These are phyloP conservation scores for Dendrolimus punctatus DNA, from an alignment of 1,140 invertebrate genomes.

Conservation along the genomic window DNA sequence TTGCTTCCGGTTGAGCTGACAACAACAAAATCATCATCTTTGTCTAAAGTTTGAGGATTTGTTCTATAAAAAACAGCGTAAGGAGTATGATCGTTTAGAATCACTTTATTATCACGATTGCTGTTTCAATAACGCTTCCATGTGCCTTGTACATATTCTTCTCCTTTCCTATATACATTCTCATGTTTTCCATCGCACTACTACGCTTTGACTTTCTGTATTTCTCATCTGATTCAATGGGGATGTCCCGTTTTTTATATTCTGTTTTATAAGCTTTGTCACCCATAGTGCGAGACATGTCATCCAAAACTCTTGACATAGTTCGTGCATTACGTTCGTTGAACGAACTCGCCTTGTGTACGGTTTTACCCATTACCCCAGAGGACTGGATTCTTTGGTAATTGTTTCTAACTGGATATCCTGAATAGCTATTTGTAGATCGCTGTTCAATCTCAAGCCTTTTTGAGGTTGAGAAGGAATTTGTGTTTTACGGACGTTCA, in stretches of 20 bases:
- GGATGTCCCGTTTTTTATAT: conserved; percentile 15
- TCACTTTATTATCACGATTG: conserved; percentile 22
- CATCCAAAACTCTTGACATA: conserved; percentile 11
- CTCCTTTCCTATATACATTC: conserved; percentile 23
- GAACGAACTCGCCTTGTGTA: conserved; percentile 19
- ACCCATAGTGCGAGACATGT: conserved; percentile 11
- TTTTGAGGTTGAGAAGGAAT: conserved; percentile 20
- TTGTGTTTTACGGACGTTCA: conserved; percentile 20
- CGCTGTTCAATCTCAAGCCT: conserved; percentile 12
- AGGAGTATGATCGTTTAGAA: conserved; percentile 21
- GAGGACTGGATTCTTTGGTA: conserved; percentile 9
- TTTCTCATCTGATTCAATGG: background rate
- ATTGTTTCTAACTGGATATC: conserved; percentile 6
- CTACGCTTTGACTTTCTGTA: conserved; percentile 11
- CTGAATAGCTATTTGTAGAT: conserved; percentile 9
- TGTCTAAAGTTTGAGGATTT: conserved; percentile 23
- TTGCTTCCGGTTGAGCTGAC: conserved; percentile 8
- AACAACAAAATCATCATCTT: conserved; percentile 13
- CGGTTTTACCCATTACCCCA: conserved; percentile 19
- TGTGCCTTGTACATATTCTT: conserved; percentile 9
- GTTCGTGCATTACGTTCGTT: conserved; percentile 20
- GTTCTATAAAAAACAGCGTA: conserved; percentile 43
- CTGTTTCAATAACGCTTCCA: conserved; percentile 8
- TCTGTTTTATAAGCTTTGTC: conserved; percentile 11
- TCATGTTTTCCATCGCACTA: conserved; percentile 12